Percentiles rank a stretch among this genome's conserved stretches.
Conservation (phyloP, 2,113 vertebrate species). For the Trogon surrucura region DNA sequence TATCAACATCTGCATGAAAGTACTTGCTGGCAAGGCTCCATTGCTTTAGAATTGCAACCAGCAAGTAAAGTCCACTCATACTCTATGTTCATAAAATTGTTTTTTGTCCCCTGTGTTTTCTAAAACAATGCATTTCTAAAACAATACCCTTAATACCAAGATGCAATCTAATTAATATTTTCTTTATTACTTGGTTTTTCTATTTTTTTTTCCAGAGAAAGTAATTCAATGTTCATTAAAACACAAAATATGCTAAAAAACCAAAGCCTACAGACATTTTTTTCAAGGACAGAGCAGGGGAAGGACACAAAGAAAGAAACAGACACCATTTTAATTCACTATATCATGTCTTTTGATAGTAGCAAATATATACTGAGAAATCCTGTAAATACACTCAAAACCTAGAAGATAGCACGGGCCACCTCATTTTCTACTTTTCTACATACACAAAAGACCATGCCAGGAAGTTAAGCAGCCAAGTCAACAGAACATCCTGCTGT, state of each 20-base stretch:
- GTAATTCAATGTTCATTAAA: not conserved
- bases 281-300: not conserved
- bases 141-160: not conserved
- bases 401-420: not conserved
- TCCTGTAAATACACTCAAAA: not conserved
- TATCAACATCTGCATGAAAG: not conserved
- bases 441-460: rapidly evolving
- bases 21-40: not conserved
- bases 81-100: not conserved
- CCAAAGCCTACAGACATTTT: not conserved
- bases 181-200: not conserved
- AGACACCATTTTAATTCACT: not conserved
- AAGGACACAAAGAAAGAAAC: not conserved
- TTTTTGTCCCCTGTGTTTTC: not conserved
- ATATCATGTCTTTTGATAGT: not conserved
- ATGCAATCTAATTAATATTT: not conserved
- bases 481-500: not conserved
- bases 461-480: not conserved
- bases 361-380: not conserved
- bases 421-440: not conserved
- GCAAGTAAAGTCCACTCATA: not conserved
- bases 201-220: not conserved
- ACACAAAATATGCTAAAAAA: not conserved
- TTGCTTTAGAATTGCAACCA: not conserved
- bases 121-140: not conserved